A percentile compares a stretch with the other conserved stretches of the same genome.
Evolutionary conservation across 1,140 invertebrate species (phyloP).

Genomic region (Anastatus disparis): DNA sequence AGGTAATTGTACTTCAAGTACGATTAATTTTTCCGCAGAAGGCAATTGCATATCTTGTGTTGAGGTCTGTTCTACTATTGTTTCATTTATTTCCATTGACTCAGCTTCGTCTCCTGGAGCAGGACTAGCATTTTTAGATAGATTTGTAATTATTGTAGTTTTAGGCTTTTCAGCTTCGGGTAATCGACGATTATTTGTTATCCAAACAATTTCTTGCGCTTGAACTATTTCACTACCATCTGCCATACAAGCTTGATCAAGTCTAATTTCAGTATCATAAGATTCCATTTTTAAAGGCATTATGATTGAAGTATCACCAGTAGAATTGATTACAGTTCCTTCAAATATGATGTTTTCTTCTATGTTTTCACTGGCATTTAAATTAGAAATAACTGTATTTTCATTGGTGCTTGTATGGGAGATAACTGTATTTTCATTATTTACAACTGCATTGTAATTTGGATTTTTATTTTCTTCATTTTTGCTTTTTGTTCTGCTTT

Average conservation of each 20-base stretch:
- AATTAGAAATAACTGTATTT: not conserved
- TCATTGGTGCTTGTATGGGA: too few species aligned
- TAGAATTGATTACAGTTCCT: conserved; percentile 19
- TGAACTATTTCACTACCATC: conserved; percentile 27
- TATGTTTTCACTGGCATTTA: not conserved
- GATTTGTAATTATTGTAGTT: not conserved
- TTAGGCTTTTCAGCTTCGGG: conserved; percentile 21
- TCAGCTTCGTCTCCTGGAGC: conserved; percentile 31
- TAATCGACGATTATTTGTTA: conserved; percentile 26
- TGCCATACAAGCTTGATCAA: conserved; percentile 17
- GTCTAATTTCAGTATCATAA: not conserved
- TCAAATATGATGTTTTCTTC: conserved; percentile 24
- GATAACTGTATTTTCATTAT: too few species aligned
- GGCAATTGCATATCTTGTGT: conserved; percentile 1
- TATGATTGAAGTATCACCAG: conserved; percentile 14
- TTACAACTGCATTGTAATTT: too few species aligned
- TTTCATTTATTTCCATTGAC: conserved; percentile 4
- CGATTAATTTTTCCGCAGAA: conserved; percentile 24
- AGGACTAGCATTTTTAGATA: conserved; percentile 20
- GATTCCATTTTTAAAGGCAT: conserved; percentile 29
- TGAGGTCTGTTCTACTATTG: conserved; percentile 7
- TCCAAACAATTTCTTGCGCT: conserved; percentile 32
- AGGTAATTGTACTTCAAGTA: conserved; percentile 36
- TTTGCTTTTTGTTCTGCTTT: not conserved
- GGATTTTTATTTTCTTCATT: conserved; percentile 16